Evolutionary conservation across 1,140 invertebrate species (phyloP), one percentile per base, ranked within the genome.

Genomic region (Hetaerina americana): DNA sequence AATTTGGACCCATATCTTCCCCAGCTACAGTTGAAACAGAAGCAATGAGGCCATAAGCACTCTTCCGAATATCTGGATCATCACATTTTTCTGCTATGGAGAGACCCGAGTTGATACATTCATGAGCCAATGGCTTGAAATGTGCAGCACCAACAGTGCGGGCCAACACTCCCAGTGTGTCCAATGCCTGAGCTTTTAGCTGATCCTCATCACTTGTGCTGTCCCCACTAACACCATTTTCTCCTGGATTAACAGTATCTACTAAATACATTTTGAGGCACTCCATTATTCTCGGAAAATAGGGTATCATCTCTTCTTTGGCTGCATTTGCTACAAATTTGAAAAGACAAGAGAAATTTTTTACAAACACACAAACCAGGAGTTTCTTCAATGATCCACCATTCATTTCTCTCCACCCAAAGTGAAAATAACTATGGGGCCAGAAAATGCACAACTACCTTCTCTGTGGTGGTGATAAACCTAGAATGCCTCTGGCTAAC

Each of bases 21-120:
- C 92, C 90, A 71, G 92, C 81, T 26, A 93, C 84, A 26, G 81
- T 83, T 10, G 90, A 86, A 0, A 93, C 80, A 0, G 90, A 85
- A 5, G 87, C 88, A 76, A 92, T 88, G 2, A 94, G 77, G 5
- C 87, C 85, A 78, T 90, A 93, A 71, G 88, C 83, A 76, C 84
- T 85, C 80, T 91, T 88, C 12, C 86, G 82, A 0, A 92, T 78
- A 79, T 93, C 91, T 12, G 91, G 91, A 80, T 93, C 91, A 76
- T 88, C 83, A 2, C 85, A 85, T 66, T 77, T 75, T 26, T 84
- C 80, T 26, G 85, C 79, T 8, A 93, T 76, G 31, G 91, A 80
- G 0, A 83, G 26, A 8, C 87, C 89, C 72, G 91, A 83, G 49
- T 86, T 81, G 25, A 92, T 81, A 27, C 87, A 88, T 72, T 90